phyloP scores from a whole-genome alignment of 1,140 invertebrate genomes.

The Diprion similis region DNA sequence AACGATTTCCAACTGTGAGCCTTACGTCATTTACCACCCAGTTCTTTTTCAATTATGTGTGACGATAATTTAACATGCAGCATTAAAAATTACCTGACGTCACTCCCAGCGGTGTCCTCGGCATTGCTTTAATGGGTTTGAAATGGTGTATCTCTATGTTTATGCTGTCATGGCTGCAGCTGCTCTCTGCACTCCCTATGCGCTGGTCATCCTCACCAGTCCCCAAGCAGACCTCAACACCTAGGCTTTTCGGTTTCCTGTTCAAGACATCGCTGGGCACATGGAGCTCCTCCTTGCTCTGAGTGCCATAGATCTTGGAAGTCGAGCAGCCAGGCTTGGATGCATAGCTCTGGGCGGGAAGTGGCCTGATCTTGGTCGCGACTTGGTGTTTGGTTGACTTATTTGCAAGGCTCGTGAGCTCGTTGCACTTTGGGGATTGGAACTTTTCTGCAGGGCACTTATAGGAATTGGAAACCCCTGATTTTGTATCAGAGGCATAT shows the following conservation, averaged over 20 bases:
- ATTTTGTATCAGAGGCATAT: constrained; percentile 28
- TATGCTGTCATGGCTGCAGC: constrained; percentile 65
- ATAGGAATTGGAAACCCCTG: constrained; percentile 14
- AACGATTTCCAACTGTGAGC: constrained; percentile 12
- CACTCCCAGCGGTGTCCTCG: constrained; percentile 55
- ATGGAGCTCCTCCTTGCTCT: constrained; percentile 63
- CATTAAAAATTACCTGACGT: constrained; percentile 42
- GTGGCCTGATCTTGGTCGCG: constrained; percentile 33
- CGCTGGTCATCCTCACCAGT: constrained; percentile 45
- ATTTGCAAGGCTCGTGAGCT: constrained; percentile 39
- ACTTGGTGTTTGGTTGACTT: constrained; percentile 41
- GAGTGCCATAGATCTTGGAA: constrained; percentile 53
- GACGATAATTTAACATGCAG: background rate
- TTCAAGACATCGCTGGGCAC: constrained; percentile 63
- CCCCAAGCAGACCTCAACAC: constrained; percentile 52
- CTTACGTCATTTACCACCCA: background rate
- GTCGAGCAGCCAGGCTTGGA: constrained; percentile 47
- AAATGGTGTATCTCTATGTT: constrained; percentile 68
- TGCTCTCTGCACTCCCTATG: constrained; percentile 55
- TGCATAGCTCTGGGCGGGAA: constrained; percentile 37
- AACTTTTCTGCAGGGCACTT: background rate
- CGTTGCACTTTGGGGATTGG: constrained; percentile 22
- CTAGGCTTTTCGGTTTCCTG: constrained; percentile 56
- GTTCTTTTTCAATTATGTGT: background rate
- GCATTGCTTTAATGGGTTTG: constrained; percentile 65